Conservation (phyloP, 2,797 vertebrate genomes). For the Sebastolobus altivelis region DNA sequence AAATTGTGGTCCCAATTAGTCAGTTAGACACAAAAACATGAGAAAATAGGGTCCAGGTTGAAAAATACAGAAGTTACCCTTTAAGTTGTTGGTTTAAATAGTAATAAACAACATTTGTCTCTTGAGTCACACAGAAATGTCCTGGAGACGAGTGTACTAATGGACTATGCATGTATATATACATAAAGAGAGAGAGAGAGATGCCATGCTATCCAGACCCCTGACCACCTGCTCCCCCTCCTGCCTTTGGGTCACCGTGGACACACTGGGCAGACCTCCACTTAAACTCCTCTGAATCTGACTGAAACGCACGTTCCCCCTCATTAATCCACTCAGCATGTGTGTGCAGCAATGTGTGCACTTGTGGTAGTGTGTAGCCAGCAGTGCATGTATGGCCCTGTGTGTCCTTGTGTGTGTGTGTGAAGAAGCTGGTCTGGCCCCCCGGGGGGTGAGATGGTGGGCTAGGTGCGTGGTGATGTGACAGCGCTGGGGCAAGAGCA, state of each 20-base stretch:
- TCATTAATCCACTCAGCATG: constrained; percentile 48
- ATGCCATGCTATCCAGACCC: constrained; percentile 32
- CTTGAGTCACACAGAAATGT: constrained; percentile 31
- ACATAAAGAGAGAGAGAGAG: neutral
- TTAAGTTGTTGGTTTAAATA: constrained; percentile 12
- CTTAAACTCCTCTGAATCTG: constrained; percentile 50
- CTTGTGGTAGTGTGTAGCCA: constrained; percentile 19
- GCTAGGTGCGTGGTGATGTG: constrained; percentile 63
- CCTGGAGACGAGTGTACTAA: constrained; percentile 41
- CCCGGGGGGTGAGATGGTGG: constrained; percentile 39
- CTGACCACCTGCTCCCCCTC: constrained; percentile 77
- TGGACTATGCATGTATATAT: constrained; percentile 14
- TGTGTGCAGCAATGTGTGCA: constrained; percentile 25
- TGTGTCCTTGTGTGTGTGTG: constrained; percentile 37
- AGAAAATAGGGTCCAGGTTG: no score
- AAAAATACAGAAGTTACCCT: no score
- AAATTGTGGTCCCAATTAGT: accelerated
- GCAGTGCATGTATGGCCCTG: constrained; percentile 15
- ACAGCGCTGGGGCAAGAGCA: constrained; percentile 72
- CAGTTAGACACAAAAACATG: no score
- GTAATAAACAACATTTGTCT: constrained; percentile 17
- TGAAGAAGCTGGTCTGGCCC: constrained; percentile 20
- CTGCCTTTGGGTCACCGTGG: constrained; percentile 64
- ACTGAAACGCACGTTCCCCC: constrained; percentile 40
- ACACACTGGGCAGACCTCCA: constrained; percentile 51